A percentile compares a stretch with the other conserved stretches of the same genome.
Evolutionary conservation across 1,140 invertebrate species (phyloP).

Genomic region (Forficula auricularia): DNA sequence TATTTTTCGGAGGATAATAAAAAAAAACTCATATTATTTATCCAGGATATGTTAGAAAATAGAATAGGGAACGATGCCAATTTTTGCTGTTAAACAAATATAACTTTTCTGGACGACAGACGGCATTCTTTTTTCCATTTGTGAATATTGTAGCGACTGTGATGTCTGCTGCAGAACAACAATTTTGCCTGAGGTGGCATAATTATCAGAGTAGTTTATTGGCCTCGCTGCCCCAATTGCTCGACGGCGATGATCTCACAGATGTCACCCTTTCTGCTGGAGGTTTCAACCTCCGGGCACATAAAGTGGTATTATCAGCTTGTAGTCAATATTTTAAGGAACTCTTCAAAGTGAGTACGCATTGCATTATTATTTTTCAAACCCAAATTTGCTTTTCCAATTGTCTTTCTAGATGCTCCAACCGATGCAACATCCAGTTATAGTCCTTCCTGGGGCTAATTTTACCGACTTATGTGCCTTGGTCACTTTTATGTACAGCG

Average conservation of each 20-base stretch:
- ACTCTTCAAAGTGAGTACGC: slow-evolving; percentile 51
- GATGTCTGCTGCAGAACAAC: slow-evolving; percentile 34
- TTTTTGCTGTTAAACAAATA: too few relatives aligned
- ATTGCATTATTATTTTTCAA: slow-evolving; percentile 4
- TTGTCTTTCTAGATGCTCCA: slow-evolving; percentile 41
- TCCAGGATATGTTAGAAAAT: too few relatives aligned
- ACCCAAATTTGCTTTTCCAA: too few relatives aligned
- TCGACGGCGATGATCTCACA: slow-evolving; percentile 67
- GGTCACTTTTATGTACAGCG: slow-evolving; percentile 81
- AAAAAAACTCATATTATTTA: too few relatives aligned
- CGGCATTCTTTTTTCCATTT: too few relatives aligned
- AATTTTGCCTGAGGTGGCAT: slow-evolving; percentile 61
- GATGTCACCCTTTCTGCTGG: slow-evolving; percentile 79
- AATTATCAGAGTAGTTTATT: slow-evolving; percentile 64
- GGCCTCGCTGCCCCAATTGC: slow-evolving; percentile 60
- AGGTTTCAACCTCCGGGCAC: slow-evolving; percentile 59
- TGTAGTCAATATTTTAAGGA: slow-evolving; percentile 85
- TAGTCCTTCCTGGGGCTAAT: slow-evolving; percentile 63
- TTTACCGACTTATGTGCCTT: slow-evolving; percentile 62
- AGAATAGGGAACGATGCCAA: too few relatives aligned
- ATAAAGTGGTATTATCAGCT: slow-evolving; percentile 72
- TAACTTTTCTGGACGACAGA: too few relatives aligned
- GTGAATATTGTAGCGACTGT: too few relatives aligned
- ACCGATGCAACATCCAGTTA: slow-evolving; percentile 56
- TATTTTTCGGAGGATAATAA: too few relatives aligned